phyloP scores from a whole-genome alignment of 2,113 vertebrate genomes.

The Mastomys coucha region DNA sequence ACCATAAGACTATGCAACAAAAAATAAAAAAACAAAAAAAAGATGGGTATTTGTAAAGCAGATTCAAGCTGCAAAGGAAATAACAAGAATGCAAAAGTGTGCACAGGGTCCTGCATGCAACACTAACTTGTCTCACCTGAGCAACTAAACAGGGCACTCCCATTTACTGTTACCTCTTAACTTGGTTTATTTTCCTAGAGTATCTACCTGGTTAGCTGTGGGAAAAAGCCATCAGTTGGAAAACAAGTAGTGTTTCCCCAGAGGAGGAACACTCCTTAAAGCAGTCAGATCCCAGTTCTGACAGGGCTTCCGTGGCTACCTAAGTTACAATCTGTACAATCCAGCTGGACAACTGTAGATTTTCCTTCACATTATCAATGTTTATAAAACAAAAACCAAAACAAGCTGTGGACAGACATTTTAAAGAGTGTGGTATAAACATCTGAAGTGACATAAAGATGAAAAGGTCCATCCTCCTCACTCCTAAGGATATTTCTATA shows the following conservation, averaged over 20 bases:
- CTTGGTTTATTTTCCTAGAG: neutral
- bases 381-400: neutral
- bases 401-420: too few species aligned
- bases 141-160: neutral
- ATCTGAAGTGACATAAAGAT: neutral
- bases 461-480: neutral
- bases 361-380: conserved; percentile 28
- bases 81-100: neutral
- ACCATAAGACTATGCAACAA: too few species aligned
- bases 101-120: fast-evolving
- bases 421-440: neutral
- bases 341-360: neutral
- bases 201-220: neutral
- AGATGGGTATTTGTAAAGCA: neutral
- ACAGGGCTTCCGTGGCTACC: neutral
- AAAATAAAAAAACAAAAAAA: too few species aligned
- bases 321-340: neutral
- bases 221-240: neutral
- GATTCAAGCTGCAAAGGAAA: neutral
- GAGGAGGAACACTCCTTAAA: neutral
- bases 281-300: neutral
- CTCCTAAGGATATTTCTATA: neutral
- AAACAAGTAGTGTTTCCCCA: neutral
- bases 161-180: neutral
- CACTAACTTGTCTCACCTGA: neutral